Evolutionary conservation across 2,113 vertebrate species (phyloP), one percentile per base, ranked within the genome.

Genomic region (Aphyosemion australe): DNA sequence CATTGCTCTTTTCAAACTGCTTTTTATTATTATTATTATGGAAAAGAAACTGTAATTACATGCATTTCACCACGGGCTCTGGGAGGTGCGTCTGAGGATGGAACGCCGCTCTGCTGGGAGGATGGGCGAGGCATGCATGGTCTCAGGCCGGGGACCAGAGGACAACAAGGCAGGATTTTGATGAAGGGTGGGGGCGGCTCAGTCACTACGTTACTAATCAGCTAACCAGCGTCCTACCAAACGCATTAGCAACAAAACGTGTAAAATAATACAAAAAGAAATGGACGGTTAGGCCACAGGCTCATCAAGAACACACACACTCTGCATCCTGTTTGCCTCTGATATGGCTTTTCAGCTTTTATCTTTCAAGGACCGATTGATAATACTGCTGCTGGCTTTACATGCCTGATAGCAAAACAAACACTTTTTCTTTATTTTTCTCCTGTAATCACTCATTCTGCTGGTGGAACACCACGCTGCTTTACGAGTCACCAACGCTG

Each of bases 21-120:
- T 88, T 90, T 88, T 91, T 84, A 80, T 63, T 43, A 54, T 87
- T 79, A 85, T 90, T 93, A 93, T 93, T 93, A 94, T 94, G 92
- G 93, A 94, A 93, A 94, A 93, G 91, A 93, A 94, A 93, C 91
- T 91, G 91, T 93, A 93, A 93, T 93, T 93, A 93, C 92, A 94
- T 94, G 93, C 93, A 94, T 93, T 93, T 93, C 92, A 93, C 92
- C 93, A 86, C 67, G 90, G 90, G 91, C 92, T 92, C 89, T 91
- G 91, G 89, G 86, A 82, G 86, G 85, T 53, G 82, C 78, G 80
- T 83, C 68, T 69, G 80, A 82, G 82, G 80, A 76, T 53, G 79
- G 64, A 85, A 55, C 2, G 59, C 87, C 71, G 76, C 61, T 69
- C 65, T 61, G 74, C 53, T 46, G 58, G 52, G 32, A 51, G 42